Evolutionary conservation across 2,113 vertebrate genomes (phyloP), one percentile per base, ranked within the genome.

Genomic region (Hyperoodon ampullatus): DNA sequence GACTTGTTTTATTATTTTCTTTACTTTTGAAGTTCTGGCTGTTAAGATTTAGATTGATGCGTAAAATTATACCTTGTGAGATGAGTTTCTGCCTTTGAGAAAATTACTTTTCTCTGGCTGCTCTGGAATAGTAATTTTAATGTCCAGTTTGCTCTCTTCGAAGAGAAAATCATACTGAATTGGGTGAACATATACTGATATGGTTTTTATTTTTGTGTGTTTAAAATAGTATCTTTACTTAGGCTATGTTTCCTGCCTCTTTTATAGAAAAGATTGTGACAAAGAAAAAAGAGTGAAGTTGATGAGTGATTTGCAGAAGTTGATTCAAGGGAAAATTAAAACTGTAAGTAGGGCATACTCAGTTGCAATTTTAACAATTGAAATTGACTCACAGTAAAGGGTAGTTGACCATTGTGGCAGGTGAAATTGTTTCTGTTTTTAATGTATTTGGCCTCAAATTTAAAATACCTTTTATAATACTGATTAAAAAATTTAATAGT

Each of bases 261-360:
- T 58, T 97, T 95, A 53, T 97, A 99, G 99, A 97, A 99, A 99
- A 97, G 99, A 99, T 24, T 99, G 99, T 13, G 98, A 99, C 90
- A 98, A 98, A 5, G 98, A 98, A 53, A 98, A 98, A 83, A 98
- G 99, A 98, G 92, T 96, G 83, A 99, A 99, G 92, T 98, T 99
- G 53, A 99, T 99, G 99, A 98, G 96, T 92, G 99, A 99, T 14
- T 98, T 99, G 47, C 99, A 99, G 55, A 99, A 99, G 74, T 98
- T 99, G 93, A 98, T 99, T 94, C 98, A 86, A 0, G 99, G 99
- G 39, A 99, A 99, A 97, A 98, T 99, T 89, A 99, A 99, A 98
- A 98, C 99, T 50, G 99, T 99, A 97, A 98, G 98, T 98, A 95
- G 72, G 85, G 2, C 2, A 4, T 2, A 5, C 28, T 74, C 35